Percentiles rank a stretch among this genome's conserved stretches.
Evolutionary conservation across 2,113 vertebrate genomes (phyloP).

Genomic region (Elephantulus edwardii): DNA sequence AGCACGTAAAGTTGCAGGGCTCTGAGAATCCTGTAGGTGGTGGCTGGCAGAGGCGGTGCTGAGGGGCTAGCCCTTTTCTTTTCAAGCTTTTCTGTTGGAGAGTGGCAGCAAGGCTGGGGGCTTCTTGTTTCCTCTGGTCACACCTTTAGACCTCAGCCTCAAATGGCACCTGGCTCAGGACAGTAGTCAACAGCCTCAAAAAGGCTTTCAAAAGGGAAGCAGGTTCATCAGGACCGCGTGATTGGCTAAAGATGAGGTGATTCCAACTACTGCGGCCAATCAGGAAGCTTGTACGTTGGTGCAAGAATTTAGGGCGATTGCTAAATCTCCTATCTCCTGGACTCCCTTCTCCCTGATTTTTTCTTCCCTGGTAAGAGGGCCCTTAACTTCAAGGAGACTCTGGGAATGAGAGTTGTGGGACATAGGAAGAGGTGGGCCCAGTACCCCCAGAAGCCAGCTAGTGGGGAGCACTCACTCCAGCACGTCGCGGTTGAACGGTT

Average conservation of each 20-base stretch:
- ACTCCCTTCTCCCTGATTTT: not conserved
- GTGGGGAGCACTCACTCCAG: conserved; percentile 91
- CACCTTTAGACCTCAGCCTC: not conserved
- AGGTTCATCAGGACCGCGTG: fast-evolving
- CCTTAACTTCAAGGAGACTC: not conserved
- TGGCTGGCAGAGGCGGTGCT: not conserved
- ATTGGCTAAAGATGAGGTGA: not conserved
- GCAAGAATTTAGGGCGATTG: not conserved
- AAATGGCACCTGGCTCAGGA: no score
- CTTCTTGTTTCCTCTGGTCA: not conserved
- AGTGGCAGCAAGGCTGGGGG: not conserved
- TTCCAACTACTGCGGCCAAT: not conserved
- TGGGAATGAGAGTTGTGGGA: fast-evolving
- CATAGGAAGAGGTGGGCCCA: not conserved
- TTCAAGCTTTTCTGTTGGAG: not conserved
- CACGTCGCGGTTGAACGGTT: conserved; percentile 97
- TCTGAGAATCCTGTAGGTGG: not conserved
- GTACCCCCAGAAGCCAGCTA: no score
- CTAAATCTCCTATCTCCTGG: not conserved
- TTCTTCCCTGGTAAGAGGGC: not conserved
- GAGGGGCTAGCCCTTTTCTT: not conserved
- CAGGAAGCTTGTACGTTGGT: not conserved
- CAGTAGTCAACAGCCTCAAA: not conserved
- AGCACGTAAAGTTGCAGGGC: no score
- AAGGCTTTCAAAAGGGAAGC: not conserved